Evolutionary conservation across 2,113 vertebrate genomes (phyloP).

Genomic region (Synchiropus splendidus): DNA sequence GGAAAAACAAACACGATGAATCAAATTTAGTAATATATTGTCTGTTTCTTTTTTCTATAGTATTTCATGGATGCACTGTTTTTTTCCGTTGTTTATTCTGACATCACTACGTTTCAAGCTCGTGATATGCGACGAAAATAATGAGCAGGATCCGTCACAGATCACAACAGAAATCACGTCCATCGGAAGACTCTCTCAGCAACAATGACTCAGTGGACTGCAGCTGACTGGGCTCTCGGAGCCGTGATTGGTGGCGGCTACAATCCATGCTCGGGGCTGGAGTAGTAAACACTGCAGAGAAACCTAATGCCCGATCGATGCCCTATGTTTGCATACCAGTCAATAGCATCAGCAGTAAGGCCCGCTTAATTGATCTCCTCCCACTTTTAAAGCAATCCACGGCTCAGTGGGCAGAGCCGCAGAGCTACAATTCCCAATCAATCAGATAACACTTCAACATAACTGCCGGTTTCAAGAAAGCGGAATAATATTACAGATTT

Average conservation of each 20-base stretch:
- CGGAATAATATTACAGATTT: background rate
- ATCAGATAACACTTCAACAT: constrained; percentile 15
- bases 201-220: constrained; percentile 10
- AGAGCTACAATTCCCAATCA: constrained; percentile 18
- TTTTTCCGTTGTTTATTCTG: too few relatives aligned
- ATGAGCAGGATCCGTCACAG: too few relatives aligned
- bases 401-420: constrained; percentile 29
- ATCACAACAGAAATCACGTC: too few relatives aligned
- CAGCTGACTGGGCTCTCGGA: constrained; percentile 6
- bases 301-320: constrained; percentile 35
- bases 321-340: constrained; percentile 42
- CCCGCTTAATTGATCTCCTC: constrained; percentile 47
- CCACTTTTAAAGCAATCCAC: constrained; percentile 17
- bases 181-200: constrained; percentile 13
- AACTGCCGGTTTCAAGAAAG: background rate
- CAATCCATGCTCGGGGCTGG: constrained; percentile 16
- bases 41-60: too few relatives aligned
- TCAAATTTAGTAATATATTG: too few relatives aligned
- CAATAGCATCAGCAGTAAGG: constrained; percentile 22
- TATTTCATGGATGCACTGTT: too few relatives aligned
- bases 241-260: constrained; percentile 24
- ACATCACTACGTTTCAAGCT: too few relatives aligned
- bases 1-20: too few relatives aligned
- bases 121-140: too few relatives aligned
- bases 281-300: constrained; percentile 21